Conservation (phyloP, 2,797 vertebrate species). For the Microctenopoma steveboyesi region DNA sequence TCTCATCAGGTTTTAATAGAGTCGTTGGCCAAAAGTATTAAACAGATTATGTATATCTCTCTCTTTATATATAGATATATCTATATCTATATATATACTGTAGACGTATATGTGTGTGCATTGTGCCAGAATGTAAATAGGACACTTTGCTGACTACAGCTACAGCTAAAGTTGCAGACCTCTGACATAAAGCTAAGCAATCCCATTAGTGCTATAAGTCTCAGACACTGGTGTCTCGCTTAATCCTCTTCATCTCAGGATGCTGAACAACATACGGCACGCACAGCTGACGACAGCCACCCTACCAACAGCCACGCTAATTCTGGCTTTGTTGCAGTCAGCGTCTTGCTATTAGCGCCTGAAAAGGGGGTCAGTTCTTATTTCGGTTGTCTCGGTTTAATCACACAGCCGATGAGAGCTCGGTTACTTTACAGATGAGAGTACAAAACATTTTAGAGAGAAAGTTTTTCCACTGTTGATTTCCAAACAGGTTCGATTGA, state of each 20-base stretch:
- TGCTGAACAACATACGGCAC: constrained; percentile 58
- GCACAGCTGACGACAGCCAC: constrained; percentile 48
- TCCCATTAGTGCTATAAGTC: constrained; percentile 73
- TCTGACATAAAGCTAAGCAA: constrained; percentile 65
- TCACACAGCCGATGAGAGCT: constrained; percentile 14
- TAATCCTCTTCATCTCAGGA: constrained; percentile 73
- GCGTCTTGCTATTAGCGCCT: constrained; percentile 42
- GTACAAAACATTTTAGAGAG: constrained; percentile 44
- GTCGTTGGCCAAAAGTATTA: constrained; percentile 66
- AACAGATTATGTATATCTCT: constrained; percentile 12
- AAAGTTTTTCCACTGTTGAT: constrained; percentile 31
- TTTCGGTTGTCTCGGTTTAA: constrained; percentile 3
- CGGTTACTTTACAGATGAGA: constrained; percentile 30
- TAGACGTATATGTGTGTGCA: too few relatives aligned
- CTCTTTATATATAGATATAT: too few relatives aligned
- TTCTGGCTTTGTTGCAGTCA: constrained; percentile 50
- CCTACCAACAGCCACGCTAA: constrained; percentile 69
- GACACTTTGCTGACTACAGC: constrained; percentile 62
- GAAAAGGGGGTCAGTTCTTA: constrained; percentile 16
- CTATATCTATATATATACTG: too few relatives aligned
- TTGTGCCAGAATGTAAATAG: too few relatives aligned
- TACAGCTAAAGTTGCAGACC: constrained; percentile 62
- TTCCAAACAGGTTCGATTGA: constrained; percentile 31
- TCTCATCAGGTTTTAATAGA: constrained; percentile 10
- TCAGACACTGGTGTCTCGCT: constrained; percentile 56